A percentile compares a stretch with the other conserved stretches of the same genome.
Conservation (phyloP, 2,797 vertebrate species). For the Psittacula echo region DNA sequence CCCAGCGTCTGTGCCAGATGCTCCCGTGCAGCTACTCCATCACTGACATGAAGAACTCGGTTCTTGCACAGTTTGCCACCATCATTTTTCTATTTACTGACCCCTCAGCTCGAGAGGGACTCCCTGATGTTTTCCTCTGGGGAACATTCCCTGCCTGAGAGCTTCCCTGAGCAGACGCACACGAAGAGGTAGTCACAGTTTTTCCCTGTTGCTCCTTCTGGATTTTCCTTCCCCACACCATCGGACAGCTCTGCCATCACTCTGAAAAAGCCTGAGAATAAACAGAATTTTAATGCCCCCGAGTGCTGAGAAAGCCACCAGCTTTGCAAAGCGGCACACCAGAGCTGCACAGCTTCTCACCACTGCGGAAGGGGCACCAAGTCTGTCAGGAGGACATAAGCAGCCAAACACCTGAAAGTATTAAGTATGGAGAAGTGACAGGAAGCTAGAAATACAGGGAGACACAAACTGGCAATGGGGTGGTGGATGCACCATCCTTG, state of each 20-base stretch:
- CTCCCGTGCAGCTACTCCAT: neutral
- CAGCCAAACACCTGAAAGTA: neutral
- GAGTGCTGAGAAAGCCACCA: neutral
- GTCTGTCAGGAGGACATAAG: neutral
- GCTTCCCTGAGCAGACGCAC: neutral
- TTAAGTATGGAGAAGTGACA: neutral
- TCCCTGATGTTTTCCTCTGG: neutral
- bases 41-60: neutral
- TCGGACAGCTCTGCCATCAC: neutral
- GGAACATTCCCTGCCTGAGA: neutral
- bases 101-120: neutral
- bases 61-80: neutral
- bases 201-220: neutral
- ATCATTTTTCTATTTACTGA: neutral
- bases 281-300: neutral
- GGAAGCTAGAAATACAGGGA: neutral
- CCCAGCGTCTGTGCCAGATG: neutral
- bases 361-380: neutral
- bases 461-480: fast-evolving
- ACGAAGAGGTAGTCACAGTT: fast-evolving
- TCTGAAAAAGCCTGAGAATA: neutral
- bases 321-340: neutral
- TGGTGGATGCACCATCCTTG: neutral
- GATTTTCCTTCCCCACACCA: neutral
- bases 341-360: neutral